Evolutionary conservation across 2,888 invertebrate genomes (phyloP).

Genomic region (Xestoiulus laeticollis): DNA sequence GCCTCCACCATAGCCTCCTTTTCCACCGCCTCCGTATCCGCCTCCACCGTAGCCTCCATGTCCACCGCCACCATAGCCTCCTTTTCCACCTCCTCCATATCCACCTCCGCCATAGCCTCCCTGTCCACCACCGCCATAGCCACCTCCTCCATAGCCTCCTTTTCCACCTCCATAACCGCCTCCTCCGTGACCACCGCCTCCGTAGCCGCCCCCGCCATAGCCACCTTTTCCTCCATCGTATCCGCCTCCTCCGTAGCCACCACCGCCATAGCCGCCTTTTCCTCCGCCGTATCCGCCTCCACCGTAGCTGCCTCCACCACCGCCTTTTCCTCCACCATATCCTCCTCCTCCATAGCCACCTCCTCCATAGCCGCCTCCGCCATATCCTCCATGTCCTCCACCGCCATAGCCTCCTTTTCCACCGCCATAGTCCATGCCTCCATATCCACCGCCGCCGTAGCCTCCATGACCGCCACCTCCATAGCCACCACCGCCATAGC

Average conservation of each 20-base stretch:
- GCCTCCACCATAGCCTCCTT: constrained; percentile 16
- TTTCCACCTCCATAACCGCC: constrained; percentile 30
- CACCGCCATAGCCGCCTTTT: background rate
- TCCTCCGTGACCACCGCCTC: background rate
- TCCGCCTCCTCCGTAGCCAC: background rate
- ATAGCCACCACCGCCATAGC: background rate
- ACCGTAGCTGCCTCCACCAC: background rate
- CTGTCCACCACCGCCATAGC: background rate
- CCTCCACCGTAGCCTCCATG: background rate
- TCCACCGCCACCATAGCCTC: background rate
- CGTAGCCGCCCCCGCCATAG: constrained; percentile 9
- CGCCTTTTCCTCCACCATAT: too few relatives aligned
- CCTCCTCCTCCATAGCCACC: background rate
- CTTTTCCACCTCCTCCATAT: background rate
- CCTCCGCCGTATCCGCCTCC: constrained; percentile 21
- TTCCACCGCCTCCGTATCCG: constrained; percentile 45
- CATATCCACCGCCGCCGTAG: background rate
- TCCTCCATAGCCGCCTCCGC: background rate
- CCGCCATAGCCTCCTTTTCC: background rate
- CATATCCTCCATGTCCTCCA: background rate
- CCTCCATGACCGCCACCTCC: background rate
- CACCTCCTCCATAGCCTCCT: constrained; percentile 16
- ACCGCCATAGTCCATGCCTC: background rate
- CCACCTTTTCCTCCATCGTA: background rate
- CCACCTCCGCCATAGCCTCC: background rate